Percentiles rank a stretch among this genome's conserved stretches.
These are phyloP conservation scores for Liparis tanakae DNA, from an alignment of 2,797 vertebrate species.

Conservation along the genomic window DNA sequence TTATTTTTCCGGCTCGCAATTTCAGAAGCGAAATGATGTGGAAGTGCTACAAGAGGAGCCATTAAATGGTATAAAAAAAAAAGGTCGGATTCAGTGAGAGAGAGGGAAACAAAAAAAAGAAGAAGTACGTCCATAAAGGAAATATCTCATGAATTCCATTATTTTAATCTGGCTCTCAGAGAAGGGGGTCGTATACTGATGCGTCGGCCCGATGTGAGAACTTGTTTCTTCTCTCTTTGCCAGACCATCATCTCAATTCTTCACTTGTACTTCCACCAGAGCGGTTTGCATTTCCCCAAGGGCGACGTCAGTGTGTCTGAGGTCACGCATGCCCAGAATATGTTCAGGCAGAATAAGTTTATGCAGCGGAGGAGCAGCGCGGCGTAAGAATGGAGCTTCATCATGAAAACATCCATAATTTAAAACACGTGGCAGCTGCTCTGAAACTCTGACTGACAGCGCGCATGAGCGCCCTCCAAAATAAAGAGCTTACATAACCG, in stretches of 20 bases:
- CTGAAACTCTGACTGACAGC: conserved; percentile 32
- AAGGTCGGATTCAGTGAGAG: conserved; percentile 23
- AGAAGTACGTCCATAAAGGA: conserved; percentile 11
- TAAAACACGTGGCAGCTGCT: conserved; percentile 38
- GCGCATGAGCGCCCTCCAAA: conserved; percentile 25
- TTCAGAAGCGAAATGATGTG: conserved; percentile 12
- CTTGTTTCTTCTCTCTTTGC: conserved; percentile 13
- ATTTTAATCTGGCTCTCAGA: conserved; percentile 53
- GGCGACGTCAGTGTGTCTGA: conserved; percentile 41
- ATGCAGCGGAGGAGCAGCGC: conserved; percentile 6
- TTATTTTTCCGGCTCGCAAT: background rate
- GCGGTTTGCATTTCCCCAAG: conserved; percentile 58
- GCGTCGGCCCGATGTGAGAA: conserved; percentile 34
- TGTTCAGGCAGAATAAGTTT: conserved; percentile 28
- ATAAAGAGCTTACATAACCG: conserved; percentile 19
- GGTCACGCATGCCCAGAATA: conserved; percentile 71
- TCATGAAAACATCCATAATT: conserved; percentile 38
- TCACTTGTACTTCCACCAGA: conserved; percentile 34
- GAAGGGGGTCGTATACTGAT: conserved; percentile 18
- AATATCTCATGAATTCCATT: conserved; percentile 59
- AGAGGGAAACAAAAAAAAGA: conserved; percentile 22
- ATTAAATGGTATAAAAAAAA: too few species aligned
- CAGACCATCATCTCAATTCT: conserved; percentile 41
- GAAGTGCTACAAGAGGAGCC: background rate
- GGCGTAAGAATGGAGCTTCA: conserved; percentile 12